Evolutionary conservation across 2,113 vertebrate species (phyloP), one percentile per base, ranked within the genome.

Genomic region (Dasyprocta punctata): DNA sequence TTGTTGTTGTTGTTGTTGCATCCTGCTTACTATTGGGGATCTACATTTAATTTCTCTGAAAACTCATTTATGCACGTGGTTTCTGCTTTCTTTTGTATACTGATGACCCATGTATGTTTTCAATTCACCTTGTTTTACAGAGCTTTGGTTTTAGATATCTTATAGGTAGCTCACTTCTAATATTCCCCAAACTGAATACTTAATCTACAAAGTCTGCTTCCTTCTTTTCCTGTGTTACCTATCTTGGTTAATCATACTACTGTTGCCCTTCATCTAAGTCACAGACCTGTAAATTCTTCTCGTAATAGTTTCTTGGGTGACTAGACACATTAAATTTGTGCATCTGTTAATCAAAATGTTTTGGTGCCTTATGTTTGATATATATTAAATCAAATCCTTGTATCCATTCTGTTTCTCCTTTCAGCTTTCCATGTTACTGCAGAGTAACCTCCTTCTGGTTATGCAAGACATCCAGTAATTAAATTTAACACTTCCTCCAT

Each of bases 191-290:
- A 49, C n/a, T 69, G 30, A 93, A 83, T 71, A 60, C 4, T 78
- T 94, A 49, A 60, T 86, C 11, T 93, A 73, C 7, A 92, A 47
- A 89, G 47, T 30, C 38, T 86, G 0, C 3, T 90, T 85, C 49
- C 2, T 94, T 88, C 58, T 93, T 41, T 88, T 92, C 58, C 44
- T 92, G 14, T 81, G 17, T 97, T 96, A 38, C 47, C 41, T 89
- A 26, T 93, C 41, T 89, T 93, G 58, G 67, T 69, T 93, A 71
- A 84, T 96, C 13, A 69, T 86, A 89, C 12, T 19, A 41, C 38
- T 44, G 26, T 69, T 14, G 4, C n/a, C 47, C 24, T 92, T 89
- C 28, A 93, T 54, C 2, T 86, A 94, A 63, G 22, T 88, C 33
- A 82, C 44, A 96, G 85, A 85, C 30, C 20, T 89, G 1, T 92